Conservation (phyloP, 2,113 vertebrate species). For the Ailurus styani region DNA sequence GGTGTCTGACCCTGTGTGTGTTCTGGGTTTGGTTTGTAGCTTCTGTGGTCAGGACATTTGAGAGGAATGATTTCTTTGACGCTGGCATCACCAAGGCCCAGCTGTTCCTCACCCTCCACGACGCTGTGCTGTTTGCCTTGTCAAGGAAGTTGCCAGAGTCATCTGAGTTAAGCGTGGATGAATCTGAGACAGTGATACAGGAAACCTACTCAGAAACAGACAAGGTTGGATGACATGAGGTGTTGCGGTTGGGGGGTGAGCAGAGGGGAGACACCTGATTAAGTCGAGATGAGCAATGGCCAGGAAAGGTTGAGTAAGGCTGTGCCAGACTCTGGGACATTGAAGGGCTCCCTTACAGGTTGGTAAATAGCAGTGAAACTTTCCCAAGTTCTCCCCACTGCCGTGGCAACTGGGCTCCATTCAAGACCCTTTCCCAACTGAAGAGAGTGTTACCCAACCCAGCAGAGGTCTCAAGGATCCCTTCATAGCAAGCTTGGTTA, state of each 20-base stretch:
- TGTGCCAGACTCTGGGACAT: not conserved
- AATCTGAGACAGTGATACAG: not conserved
- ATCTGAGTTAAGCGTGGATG: not conserved
- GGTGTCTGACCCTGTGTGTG: not conserved
- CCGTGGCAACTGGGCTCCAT: not conserved
- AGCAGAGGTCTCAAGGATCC: not conserved
- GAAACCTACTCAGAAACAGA: constrained; percentile 60
- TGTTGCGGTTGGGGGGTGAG: accelerated
- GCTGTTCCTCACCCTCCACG: constrained; percentile 75
- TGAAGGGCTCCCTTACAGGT: not conserved
- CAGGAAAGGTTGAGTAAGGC: not conserved
- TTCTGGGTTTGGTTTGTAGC: constrained; percentile 60
- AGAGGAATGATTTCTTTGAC: constrained; percentile 76
- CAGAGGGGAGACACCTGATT: not conserved
- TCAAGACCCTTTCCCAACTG: not conserved
- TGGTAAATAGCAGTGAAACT: not conserved
- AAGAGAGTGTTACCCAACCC: not conserved
- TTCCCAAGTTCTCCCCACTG: not conserved
- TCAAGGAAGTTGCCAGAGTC: constrained; percentile 32
- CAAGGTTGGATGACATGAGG: constrained; percentile 55
- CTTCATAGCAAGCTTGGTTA: not conserved
- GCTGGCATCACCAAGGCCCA: constrained; percentile 66
- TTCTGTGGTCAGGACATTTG: constrained; percentile 70
- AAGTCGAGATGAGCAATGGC: not conserved
- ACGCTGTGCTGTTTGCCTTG: constrained; percentile 72